Evolutionary conservation across 2,888 invertebrate species (phyloP), one percentile per base, ranked within the genome.

Genomic region (Yponomeuta sedellus): DNA sequence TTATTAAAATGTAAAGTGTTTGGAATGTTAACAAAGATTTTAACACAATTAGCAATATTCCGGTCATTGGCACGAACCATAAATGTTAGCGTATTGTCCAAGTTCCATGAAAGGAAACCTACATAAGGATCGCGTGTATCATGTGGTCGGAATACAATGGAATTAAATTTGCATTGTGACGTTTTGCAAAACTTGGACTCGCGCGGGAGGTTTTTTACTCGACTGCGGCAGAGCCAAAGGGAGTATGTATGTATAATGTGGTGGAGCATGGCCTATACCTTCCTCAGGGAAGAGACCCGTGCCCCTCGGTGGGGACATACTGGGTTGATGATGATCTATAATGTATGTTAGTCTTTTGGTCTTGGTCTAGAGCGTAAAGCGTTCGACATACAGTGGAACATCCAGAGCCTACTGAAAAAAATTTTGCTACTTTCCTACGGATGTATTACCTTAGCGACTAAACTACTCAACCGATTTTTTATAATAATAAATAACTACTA

Each of bases 41-140:
- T 16, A 52, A 52, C 16, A 52, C 44, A 52, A 52, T 52, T 52
- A 16, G 44, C 16, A 52, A 16, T 52, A 52, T 16, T 16, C 44
- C 12, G 44, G 44, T 16, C 44, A 52, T 52, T 16, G 44, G 16
- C 44, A 52, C 44, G 2, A 16, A 16, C 44, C 44, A 52, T 52
- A 52, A 16, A 16, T 16, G 44, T 16, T 12, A 16, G 44, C 16
- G 44, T 52, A 52, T 52, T 52, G 44, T 52, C 44, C 44, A 52
- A 16, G 16, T 52, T 52, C 44, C 44, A 52, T 52, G 12, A 68
- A 71, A 71, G 72, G 71, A 72, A 66, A 70, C 68, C 78, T 81
- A 71, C 80, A 82, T 80, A 85, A 73, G 85, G 85, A 57, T 68
- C 66, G 20, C 44, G 65, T 65, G 76, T 79, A 79, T 86, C 84